Base-by-base conservation (phyloP, 2,888 invertebrate genomes). In the Pollenia angustigena region DNA sequence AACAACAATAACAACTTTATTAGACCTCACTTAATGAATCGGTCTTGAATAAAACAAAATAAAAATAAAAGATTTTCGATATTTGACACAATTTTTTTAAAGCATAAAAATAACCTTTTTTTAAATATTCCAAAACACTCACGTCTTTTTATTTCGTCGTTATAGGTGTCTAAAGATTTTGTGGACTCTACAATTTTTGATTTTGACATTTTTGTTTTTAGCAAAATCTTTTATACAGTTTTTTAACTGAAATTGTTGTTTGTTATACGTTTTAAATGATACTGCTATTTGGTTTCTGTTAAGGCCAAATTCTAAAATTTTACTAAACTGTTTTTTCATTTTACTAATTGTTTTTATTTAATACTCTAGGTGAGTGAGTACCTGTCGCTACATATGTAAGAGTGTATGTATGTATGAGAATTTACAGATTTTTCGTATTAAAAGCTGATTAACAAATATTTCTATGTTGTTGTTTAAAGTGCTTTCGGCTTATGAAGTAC, bases 111-210 rank as follows among this genome's bases (percentile, higher is more conserved):
- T 44, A 14, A 66, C 4, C 7, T 14, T 18, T 58, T 46, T 71
- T 16, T 23, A 48, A 16, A 23, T n/a, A n/a, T 9, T 32, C n/a
- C 9, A 8, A 50, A 62, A 54, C 66, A 87, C 87, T 87, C 78
- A 87, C 87, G 84, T 76, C 72, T 84, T 64, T 87, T 44, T 23
- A 81, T 58, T 44, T 78, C 50, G n/a, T 68, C 18, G 18, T 12
- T 42, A 52, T 42, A 60, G 2, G 14, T 42, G 14, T 81, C 68
- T 3, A 50, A 8, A 2, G 54, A 32, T 32, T 42, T 56, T 14
- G 10, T 14, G 11, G 72, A 71, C 2, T 60, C 66, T 32, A 56
- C 23, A 48, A 42, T 46, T 80, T 80, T 69, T 16, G 46, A 16
- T 23, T 60, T 62, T 0, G 23, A 42, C 79, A 85, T 84, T 40